A percentile compares a stretch with the other conserved stretches of the same genome.
Conservation (phyloP, 2,888 invertebrate species). For the Epiblema foenella region DNA sequence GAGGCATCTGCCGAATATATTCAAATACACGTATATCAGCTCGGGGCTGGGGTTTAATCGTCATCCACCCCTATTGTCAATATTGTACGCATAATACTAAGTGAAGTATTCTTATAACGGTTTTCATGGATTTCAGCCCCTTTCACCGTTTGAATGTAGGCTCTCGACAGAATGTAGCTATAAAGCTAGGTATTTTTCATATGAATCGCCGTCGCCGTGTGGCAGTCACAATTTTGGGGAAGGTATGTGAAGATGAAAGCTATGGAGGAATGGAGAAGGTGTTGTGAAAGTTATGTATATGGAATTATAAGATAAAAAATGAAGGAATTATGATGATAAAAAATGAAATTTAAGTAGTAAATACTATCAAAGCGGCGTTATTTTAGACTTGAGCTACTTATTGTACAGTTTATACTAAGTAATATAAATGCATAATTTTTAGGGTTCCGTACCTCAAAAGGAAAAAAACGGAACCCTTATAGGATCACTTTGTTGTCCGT, state of each 20-base stretch:
- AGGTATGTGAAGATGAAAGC: conserved; percentile 5
- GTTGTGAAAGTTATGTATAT: no score
- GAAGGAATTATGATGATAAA: no score
- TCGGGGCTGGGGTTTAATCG: conserved; percentile 4
- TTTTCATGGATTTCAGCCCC: background rate
- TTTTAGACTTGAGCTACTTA: no score
- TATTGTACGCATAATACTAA: conserved; percentile 25
- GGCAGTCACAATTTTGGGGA: background rate
- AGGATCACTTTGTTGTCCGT: no score
- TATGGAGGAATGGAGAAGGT: no score
- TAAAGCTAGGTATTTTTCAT: conserved; percentile 27
- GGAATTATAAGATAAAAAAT: no score
- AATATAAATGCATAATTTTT: no score
- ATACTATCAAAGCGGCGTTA: no score
- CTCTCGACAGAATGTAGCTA: conserved; percentile 18
- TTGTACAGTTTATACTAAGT: no score
- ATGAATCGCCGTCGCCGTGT: conserved; percentile 3
- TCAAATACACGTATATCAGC: background rate
- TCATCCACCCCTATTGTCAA: conserved; percentile 14
- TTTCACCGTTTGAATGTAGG: conserved; percentile 9
- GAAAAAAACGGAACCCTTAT: no score
- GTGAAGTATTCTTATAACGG: conserved; percentile 24
- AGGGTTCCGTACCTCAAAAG: no score
- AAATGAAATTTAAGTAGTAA: no score
- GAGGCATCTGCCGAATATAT: conserved; percentile 1